Evolutionary conservation across 2,113 vertebrate species (phyloP).

Genomic region (Centropus unirufus): DNA sequence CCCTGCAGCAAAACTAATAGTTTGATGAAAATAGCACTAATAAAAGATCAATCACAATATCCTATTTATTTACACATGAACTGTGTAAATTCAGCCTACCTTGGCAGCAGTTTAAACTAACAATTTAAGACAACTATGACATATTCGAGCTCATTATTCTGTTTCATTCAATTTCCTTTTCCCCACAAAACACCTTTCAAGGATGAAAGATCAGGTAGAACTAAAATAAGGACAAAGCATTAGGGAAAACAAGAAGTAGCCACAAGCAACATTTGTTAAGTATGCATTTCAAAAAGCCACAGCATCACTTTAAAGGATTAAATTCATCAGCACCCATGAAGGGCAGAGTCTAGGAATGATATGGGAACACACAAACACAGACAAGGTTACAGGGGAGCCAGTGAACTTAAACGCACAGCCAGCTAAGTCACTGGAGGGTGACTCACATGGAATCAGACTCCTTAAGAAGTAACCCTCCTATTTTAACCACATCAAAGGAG

Average conservation of each 20-base stretch:
- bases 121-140: neutral
- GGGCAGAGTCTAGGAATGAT: neutral
- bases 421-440: neutral
- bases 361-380: neutral
- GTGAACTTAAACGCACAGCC: neutral
- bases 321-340: neutral
- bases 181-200: neutral
- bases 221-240: neutral
- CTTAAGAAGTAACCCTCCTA: neutral
- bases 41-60: neutral
- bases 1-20: neutral
- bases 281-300: neutral
- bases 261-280: neutral
- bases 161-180: neutral
- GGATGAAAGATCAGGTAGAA: neutral
- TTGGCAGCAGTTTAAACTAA: neutral
- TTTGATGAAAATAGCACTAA: neutral
- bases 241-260: neutral
- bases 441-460: neutral
- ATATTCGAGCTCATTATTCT: neutral
- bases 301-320: neutral
- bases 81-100: neutral
- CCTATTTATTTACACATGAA: neutral
- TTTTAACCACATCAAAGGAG: neutral
- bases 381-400: neutral